phyloP scores from a whole-genome alignment of 1,140 invertebrate species.

The Augochlora pura region DNA sequence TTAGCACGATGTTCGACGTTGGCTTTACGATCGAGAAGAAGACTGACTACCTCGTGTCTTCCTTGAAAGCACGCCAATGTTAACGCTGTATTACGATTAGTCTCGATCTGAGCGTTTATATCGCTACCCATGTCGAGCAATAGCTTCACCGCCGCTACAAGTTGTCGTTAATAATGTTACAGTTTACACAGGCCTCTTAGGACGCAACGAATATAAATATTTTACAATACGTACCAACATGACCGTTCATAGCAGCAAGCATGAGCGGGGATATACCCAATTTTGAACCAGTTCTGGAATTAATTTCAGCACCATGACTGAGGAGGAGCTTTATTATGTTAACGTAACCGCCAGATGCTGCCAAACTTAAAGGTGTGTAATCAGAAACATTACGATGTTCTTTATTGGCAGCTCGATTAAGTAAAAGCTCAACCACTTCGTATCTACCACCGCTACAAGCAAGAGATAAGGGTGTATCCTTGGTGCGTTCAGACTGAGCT shows the following conservation, averaged over 20 bases:
- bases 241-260: conserved; percentile 99
- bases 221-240: conserved; percentile 83
- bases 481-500: conserved; percentile 98
- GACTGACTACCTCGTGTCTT: conserved; percentile 97
- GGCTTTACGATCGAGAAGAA: conserved; percentile 97
- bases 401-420: conserved; percentile 95
- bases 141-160: conserved; percentile 89
- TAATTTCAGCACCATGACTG: conserved; percentile 97
- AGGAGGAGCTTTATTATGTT: conserved; percentile 98
- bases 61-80: conserved; percentile 99
- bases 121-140: conserved; percentile 98
- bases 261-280: conserved; percentile 99
- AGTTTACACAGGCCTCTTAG: not conserved
- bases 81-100: conserved; percentile 98
- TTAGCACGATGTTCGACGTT: conserved; percentile 99
- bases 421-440: conserved; percentile 96
- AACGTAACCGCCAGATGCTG: conserved; percentile 98
- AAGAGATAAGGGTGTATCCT: conserved; percentile 98
- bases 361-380: conserved; percentile 98
- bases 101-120: conserved; percentile 99
- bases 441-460: conserved; percentile 98
- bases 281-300: conserved; percentile 98
- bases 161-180: conserved; percentile 2
- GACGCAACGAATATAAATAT: too few species aligned
- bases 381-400: conserved; percentile 99